Conservation (phyloP, 2,888 invertebrate genomes). For the Watsonalla binaria region DNA sequence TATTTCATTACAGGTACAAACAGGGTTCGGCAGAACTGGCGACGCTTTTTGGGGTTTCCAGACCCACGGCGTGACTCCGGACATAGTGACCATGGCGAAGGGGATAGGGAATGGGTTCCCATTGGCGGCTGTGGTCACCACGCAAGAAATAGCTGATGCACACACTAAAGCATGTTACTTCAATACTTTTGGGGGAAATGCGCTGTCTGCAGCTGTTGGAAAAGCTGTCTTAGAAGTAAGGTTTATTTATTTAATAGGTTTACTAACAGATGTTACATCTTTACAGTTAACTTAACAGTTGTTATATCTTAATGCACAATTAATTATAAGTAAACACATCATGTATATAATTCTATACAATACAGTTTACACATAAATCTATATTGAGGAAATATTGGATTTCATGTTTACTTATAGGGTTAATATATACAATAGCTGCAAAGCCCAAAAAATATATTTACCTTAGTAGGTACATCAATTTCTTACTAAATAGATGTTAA, state of each 20-base stretch:
- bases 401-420: too few species aligned
- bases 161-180: slow-evolving; percentile 89
- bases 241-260: slow-evolving; percentile 4
- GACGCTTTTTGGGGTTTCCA: slow-evolving; percentile 98
- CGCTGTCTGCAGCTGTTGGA: slow-evolving; percentile 92
- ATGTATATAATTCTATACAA: too few species aligned
- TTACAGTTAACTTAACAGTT: too few species aligned
- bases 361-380: too few species aligned
- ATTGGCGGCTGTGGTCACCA: slow-evolving; percentile 96
- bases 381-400: too few species aligned
- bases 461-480: too few species aligned
- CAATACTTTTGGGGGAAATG: slow-evolving; percentile 98
- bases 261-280: too few species aligned
- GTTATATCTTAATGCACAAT: too few species aligned
- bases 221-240: slow-evolving; percentile 94
- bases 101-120: slow-evolving; percentile 98
- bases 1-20: slow-evolving; percentile 88
- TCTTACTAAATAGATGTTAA: too few species aligned
- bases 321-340: too few species aligned
- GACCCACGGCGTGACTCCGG: slow-evolving; percentile 90
- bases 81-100: slow-evolving; percentile 97
- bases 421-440: too few species aligned
- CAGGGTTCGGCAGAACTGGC: slow-evolving; percentile 97
- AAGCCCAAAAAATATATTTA: too few species aligned
- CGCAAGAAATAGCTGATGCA: slow-evolving; percentile 89